Evolutionary conservation across 1,140 invertebrate species (phyloP), one percentile per base, ranked within the genome.

Genomic region (Frieseomelitta varia): DNA sequence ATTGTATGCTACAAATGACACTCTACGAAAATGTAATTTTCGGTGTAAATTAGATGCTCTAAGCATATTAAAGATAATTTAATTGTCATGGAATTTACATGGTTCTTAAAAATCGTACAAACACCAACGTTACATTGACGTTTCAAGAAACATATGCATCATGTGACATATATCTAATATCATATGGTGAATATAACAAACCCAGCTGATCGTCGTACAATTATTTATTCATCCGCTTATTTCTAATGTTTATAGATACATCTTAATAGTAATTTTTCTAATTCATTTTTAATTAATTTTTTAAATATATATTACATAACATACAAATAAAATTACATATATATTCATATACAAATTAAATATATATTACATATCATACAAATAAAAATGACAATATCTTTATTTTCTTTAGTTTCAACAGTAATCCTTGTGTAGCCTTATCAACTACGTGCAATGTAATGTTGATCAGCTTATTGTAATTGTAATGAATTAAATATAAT

Each of bases 121-220:
- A 4, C 47, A 12, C 14, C 1, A 83, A 51, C 67, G 53, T n/a
- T 30, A 3, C 10, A 30, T 27, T 83, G 39, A 84, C 76, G 30
- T 84, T 84, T 79, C 21, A 17, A 19, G 39, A 39, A 83, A 30
- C 51, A 39, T 39, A 14, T 67, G 71, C 55, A 39, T 21, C 21
- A 51, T 73, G n/a, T 47, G 39, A 47, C 17, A 61, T 14, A 72
- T 14, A 47, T 21, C 15, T 10, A 27, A 0, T 1, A 21, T 56
- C 30, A 68, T 15, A 21, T 47, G 11, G 24, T 10, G 6, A n/a
- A 47, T 47, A 47, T 47, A 47, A 19, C 27, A n/a, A 19, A 68
- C 53, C 55, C 51, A 79, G 51, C 30, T 79, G 77, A 67, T 34
- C 53, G 12, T 75, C 11, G 34, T 12, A 24, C 15, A 53, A 27